Evolutionary conservation across 2,113 vertebrate genomes (phyloP).

Genomic region (Apaloderma vittatum): DNA sequence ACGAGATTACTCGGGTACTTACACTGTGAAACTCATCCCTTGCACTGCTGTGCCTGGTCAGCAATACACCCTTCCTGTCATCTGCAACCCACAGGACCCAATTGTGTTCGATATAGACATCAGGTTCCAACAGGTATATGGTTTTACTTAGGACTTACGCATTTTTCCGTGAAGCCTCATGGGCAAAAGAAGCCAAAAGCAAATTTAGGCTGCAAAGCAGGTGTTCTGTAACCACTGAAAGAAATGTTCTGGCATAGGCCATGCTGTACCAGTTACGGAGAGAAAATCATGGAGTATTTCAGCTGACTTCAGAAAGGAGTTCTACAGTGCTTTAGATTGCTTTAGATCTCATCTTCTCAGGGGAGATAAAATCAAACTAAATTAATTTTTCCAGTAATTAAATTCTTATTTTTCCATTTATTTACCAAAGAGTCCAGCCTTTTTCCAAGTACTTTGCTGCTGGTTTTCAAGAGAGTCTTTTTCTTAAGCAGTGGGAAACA

Average conservation of each 20-base stretch:
- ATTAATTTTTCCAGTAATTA: background rate
- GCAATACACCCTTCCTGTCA: constrained; percentile 78
- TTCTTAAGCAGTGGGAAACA: background rate
- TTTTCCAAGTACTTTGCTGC: background rate
- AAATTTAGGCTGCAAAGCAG: background rate
- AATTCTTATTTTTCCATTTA: background rate
- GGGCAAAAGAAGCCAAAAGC: background rate
- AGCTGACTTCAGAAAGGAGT: background rate
- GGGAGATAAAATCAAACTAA: background rate
- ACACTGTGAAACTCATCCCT: constrained; percentile 80
- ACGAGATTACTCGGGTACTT: constrained; percentile 83
- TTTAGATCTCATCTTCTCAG: background rate
- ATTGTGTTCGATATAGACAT: constrained; percentile 86
- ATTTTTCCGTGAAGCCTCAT: background rate
- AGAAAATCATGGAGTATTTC: background rate
- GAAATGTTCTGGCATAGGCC: background rate
- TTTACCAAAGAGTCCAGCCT: background rate
- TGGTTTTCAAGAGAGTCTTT: background rate
- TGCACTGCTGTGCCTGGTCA: constrained; percentile 79
- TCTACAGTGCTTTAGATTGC: background rate
- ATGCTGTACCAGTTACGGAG: background rate
- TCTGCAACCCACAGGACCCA: constrained; percentile 83
- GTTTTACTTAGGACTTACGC: background rate
- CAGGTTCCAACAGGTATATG: constrained; percentile 87
- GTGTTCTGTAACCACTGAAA: background rate